Conservation (phyloP, 1,140 invertebrate genomes). For the Trichogramma pretiosum region DNA sequence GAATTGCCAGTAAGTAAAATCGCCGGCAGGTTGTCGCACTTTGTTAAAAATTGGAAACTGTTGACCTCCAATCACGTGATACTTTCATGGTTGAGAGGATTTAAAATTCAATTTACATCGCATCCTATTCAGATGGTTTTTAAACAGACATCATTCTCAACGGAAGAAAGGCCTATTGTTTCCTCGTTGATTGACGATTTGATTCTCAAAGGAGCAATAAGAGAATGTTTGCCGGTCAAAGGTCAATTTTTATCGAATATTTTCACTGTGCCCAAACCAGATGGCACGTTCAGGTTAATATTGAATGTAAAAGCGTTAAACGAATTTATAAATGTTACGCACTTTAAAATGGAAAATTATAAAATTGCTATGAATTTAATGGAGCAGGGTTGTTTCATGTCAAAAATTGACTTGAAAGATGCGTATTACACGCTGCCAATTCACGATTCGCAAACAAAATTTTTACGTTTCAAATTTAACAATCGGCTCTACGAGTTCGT, state of each 20-base stretch:
- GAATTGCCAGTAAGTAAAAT: conserved; percentile 3
- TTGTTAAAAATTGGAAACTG: conserved; percentile 2
- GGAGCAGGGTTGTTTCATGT: background rate
- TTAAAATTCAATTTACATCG: conserved; percentile 9
- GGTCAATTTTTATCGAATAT: background rate
- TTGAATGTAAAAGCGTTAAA: conserved; percentile 2
- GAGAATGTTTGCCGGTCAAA: background rate
- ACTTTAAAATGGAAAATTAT: conserved; percentile 8
- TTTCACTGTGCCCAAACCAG: background rate
- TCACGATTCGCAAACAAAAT: conserved; percentile 1
- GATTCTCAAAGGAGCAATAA: conserved; percentile 3
- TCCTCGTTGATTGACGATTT: background rate
- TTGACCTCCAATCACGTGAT: conserved; percentile 9
- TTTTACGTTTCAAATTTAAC: background rate
- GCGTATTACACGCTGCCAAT: background rate
- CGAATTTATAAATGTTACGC: background rate
- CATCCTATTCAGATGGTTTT: background rate
- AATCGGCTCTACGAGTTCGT: background rate
- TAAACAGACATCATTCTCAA: no score
- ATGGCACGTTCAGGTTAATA: background rate
- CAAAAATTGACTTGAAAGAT: no score
- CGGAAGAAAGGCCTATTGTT: background rate
- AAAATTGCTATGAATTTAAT: conserved; percentile 3
- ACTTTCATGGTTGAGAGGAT: conserved; percentile 6
- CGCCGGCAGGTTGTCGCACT: conserved; percentile 6